phyloP scores from a whole-genome alignment of 2,797 vertebrate genomes.

The Serranus cabrilla region DNA sequence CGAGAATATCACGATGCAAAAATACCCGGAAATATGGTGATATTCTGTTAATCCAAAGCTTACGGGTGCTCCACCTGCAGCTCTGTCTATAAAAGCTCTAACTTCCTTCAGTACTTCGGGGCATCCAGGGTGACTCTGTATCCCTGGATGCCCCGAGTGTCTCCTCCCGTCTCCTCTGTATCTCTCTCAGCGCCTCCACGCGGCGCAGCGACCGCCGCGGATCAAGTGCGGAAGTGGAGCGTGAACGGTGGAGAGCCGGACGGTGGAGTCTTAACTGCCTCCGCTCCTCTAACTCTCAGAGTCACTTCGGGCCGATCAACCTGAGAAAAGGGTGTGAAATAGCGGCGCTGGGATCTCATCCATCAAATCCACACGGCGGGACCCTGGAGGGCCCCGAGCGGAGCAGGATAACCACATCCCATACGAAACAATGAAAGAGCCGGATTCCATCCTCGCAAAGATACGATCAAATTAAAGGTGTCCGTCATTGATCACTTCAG shows the following conservation, averaged over 20 bases:
- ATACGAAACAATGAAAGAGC: slow-evolving; percentile 36
- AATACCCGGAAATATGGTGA: no score
- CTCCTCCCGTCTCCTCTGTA: slow-evolving; percentile 15
- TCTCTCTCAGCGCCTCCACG: slow-evolving; percentile 35
- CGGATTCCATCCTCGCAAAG: slow-evolving; percentile 15
- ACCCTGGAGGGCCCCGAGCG: slow-evolving; percentile 12
- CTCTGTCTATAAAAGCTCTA: slow-evolving; percentile 1
- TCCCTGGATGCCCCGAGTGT: slow-evolving; percentile 1
- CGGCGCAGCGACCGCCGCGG: slow-evolving; percentile 50
- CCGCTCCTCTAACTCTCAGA: slow-evolving; percentile 20
- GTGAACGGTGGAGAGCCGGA: slow-evolving; percentile 57
- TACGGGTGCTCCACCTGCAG: slow-evolving; percentile 14
- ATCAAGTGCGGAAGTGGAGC: slow-evolving; percentile 72
- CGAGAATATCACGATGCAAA: no score
- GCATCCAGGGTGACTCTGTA: slow-evolving; percentile 7
- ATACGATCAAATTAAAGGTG: slow-evolving; percentile 57
- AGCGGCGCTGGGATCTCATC: slow-evolving; percentile 64
- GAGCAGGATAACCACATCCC: slow-evolving; percentile 31
- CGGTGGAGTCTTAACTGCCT: slow-evolving; percentile 47
- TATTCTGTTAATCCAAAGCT: no score
- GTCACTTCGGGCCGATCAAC: slow-evolving; percentile 59
- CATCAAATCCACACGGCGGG: slow-evolving; percentile 54
- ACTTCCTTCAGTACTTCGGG: neutral
- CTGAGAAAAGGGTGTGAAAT: slow-evolving; percentile 54
- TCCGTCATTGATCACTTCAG: slow-evolving; percentile 36